Conservation (phyloP, 2,888 invertebrate genomes). For the Dicyrtomina minuta region DNA sequence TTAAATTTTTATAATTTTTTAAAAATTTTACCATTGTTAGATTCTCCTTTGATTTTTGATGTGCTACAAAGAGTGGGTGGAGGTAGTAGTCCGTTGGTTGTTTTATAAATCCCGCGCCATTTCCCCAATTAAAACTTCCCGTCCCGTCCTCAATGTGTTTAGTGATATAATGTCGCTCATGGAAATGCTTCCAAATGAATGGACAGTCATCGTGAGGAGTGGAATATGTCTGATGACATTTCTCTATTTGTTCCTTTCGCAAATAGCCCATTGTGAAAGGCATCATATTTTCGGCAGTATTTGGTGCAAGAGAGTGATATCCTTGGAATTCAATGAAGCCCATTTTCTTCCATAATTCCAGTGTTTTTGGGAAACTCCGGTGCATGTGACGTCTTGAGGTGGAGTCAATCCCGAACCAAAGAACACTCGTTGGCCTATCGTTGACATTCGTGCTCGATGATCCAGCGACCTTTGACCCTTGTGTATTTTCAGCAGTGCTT, state of each 20-base stretch:
- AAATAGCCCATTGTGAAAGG: too few relatives aligned
- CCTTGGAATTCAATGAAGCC: not conserved
- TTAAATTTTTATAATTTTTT: too few relatives aligned
- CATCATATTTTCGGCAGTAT: too few relatives aligned
- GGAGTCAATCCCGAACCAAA: not conserved
- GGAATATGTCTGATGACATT: conserved; percentile 30
- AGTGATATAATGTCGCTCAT: conserved; percentile 71
- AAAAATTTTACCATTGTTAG: not conserved
- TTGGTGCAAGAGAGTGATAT: not conserved
- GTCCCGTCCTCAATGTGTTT: conserved; percentile 78
- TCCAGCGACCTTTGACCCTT: too few relatives aligned
- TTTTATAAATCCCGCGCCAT: conserved; percentile 67
- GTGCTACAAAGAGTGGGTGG: conserved; percentile 68
- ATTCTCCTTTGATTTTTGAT: conserved; percentile 9
- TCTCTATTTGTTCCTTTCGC: too few relatives aligned
- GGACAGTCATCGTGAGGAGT: conserved; percentile 67
- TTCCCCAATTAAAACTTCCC: conserved; percentile 68
- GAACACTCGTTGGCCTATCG: not conserved
- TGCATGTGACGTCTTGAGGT: not conserved
- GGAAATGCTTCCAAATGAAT: conserved; percentile 74
- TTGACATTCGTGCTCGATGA: too few relatives aligned
- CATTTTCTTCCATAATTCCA: not conserved
- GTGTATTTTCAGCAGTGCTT: too few relatives aligned
- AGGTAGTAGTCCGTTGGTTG: conserved; percentile 80
- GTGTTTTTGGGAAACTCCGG: not conserved